Evolutionary conservation across 2,113 vertebrate genomes (phyloP).

Genomic region (Sander lucioperca): DNA sequence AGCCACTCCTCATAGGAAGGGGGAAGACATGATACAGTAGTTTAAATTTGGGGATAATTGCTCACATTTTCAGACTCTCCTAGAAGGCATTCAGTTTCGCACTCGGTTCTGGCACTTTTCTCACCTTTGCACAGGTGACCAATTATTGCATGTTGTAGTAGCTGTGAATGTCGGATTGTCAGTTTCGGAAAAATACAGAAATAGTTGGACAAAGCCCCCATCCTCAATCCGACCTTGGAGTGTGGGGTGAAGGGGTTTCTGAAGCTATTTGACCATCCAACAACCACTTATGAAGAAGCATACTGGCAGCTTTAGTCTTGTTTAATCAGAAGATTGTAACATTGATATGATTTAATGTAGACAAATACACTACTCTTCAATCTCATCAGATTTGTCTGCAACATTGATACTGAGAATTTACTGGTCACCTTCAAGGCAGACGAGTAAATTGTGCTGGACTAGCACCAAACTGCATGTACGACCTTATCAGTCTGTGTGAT

Average conservation of each 20-base stretch:
- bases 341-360: neutral
- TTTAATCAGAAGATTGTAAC: neutral
- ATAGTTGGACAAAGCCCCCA: neutral
- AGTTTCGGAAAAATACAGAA: neutral
- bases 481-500: constrained; percentile 40
- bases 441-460: constrained; percentile 53
- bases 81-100: neutral
- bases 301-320: neutral
- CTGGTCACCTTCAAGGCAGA: constrained; percentile 37
- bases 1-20: no score
- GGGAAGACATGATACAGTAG: neutral
- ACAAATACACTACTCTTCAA: neutral
- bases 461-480: constrained; percentile 33
- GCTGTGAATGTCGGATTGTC: neutral
- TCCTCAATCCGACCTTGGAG: no score
- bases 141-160: neutral
- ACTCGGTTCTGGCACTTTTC: neutral
- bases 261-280: neutral
- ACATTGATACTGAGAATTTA: neutral
- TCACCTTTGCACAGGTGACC: neutral
- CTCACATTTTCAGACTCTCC: neutral
- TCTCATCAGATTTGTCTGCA: neutral
- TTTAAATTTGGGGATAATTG: neutral
- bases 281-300: neutral
- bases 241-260: neutral